These are phyloP conservation scores for Limnephilus auricula DNA, from an alignment of 2,888 invertebrate genomes.

Conservation along the genomic window DNA sequence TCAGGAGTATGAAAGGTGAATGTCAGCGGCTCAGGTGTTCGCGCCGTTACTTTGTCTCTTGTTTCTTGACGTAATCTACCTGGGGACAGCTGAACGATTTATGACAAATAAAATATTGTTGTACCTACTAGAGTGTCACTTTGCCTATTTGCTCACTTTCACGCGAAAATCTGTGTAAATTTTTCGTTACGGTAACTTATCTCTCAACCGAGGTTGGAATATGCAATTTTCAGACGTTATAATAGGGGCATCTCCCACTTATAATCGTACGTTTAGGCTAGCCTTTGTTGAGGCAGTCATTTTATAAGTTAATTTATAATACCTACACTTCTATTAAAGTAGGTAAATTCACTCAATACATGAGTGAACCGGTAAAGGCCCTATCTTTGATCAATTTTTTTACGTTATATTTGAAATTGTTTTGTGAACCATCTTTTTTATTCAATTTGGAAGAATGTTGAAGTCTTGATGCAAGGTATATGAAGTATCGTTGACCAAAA, in stretches of 20 bases:
- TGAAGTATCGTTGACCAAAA: no score
- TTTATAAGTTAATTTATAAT: no score
- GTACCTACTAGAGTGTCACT: background rate
- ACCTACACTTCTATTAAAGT: no score
- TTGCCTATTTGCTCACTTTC: background rate
- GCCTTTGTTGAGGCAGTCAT: no score
- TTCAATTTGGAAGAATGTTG: no score
- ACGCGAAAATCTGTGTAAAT: background rate
- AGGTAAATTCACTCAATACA: no score
- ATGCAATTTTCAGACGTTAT: background rate
- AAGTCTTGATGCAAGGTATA: no score
- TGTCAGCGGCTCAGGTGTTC: background rate
- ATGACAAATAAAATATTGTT: background rate
- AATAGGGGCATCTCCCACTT: background rate
- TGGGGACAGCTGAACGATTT: background rate
- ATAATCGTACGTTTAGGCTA: background rate
- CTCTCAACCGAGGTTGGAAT: background rate
- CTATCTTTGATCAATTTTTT: no score
- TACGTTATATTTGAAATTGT: no score
- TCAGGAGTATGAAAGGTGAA: constrained; percentile 33
- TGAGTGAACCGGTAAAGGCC: no score
- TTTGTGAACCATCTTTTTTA: no score
- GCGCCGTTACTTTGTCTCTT: background rate
- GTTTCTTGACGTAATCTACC: background rate
- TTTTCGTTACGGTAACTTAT: background rate